Percentiles rank a stretch among this genome's conserved stretches.
Conservation (phyloP, 2,113 vertebrate genomes). For the Leucopsar rothschildi region DNA sequence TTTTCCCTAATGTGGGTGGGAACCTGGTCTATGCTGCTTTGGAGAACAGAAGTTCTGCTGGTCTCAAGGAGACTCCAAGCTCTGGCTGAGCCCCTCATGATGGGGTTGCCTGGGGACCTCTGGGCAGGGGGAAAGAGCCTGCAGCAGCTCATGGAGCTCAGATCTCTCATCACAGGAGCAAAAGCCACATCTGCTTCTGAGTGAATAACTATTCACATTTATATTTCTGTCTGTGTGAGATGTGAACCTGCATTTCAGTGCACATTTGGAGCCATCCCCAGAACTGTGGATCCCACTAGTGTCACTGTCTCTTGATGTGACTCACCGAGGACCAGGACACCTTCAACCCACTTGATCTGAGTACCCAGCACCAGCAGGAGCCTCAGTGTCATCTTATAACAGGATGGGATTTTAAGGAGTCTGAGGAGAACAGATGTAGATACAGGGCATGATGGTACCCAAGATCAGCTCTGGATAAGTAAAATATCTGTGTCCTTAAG, state of each 20-base stretch:
- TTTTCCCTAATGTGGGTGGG: not conserved
- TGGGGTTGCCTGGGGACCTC: accelerated
- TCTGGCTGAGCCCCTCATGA: not conserved
- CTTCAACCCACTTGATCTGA: not conserved
- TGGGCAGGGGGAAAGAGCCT: not conserved
- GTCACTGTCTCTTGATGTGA: not conserved
- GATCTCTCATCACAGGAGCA: not conserved
- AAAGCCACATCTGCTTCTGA: not conserved
- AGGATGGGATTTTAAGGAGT: not conserved
- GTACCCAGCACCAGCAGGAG: not conserved
- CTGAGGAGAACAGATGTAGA: not conserved
- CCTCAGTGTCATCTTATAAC: not conserved
- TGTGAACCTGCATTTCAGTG: not conserved
- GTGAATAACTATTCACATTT: not conserved
- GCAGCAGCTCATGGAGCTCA: not conserved
- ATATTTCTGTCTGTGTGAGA: not conserved
- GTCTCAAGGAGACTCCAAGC: not conserved
- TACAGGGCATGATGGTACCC: accelerated
- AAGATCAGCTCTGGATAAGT: not conserved
- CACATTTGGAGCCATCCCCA: not conserved
- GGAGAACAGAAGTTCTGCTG: not conserved
- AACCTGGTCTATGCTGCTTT: accelerated
- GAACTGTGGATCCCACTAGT: not conserved
- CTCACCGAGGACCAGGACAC: accelerated
- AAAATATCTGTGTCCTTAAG: not conserved